phyloP scores from a whole-genome alignment of 2,888 invertebrate genomes.

The Cheilosia vulpina region DNA sequence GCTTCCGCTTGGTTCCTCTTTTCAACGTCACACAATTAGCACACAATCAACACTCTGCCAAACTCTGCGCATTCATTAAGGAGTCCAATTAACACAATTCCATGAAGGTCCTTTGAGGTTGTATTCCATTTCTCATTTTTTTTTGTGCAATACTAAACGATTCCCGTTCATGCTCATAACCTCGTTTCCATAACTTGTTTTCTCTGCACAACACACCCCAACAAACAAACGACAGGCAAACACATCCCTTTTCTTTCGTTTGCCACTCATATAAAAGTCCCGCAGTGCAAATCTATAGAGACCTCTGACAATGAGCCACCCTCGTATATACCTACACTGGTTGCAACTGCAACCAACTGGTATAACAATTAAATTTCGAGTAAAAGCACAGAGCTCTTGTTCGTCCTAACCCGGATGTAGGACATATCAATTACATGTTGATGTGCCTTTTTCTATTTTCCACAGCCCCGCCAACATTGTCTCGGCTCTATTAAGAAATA shows the following conservation, averaged over 20 bases:
- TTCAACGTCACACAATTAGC: neutral
- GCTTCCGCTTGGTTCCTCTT: too few species aligned
- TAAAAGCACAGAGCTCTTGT: constrained; percentile 53
- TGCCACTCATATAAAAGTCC: constrained; percentile 62
- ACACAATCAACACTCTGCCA: constrained; percentile 11
- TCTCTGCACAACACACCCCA: constrained; percentile 3
- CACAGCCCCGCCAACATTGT: neutral
- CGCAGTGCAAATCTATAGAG: constrained; percentile 43
- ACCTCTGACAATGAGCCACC: constrained; percentile 28
- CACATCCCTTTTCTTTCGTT: constrained; percentile 35
- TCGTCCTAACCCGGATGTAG: constrained; percentile 61
- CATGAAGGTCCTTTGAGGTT: constrained; percentile 17
- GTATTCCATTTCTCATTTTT: neutral
- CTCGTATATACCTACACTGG: neutral
- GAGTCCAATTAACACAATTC: constrained; percentile 64
- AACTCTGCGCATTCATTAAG: constrained; percentile 38
- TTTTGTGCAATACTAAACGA: constrained; percentile 2
- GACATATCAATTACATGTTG: constrained; percentile 75
- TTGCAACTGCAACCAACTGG: constrained; percentile 33
- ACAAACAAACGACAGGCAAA: constrained; percentile 56
- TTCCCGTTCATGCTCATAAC: constrained; percentile 54
- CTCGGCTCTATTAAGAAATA: constrained; percentile 63
- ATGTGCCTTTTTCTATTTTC: constrained; percentile 48
- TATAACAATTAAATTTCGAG: constrained; percentile 70
- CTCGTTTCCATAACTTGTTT: constrained; percentile 43